Conservation (phyloP, 2,888 invertebrate genomes). For the Polymixis flavicincta region DNA sequence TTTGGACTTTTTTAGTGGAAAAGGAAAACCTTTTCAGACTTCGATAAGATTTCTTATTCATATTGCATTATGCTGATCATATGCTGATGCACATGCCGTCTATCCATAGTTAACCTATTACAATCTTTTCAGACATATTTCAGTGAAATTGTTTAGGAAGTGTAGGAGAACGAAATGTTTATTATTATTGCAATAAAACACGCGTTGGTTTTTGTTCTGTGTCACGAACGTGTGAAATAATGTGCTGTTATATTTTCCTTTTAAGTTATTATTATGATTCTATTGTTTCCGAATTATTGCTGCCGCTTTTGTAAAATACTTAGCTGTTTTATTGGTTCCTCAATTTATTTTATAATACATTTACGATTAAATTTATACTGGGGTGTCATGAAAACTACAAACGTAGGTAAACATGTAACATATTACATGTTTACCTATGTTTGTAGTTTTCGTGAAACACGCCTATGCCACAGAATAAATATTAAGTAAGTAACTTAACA, state of each 20-base stretch:
- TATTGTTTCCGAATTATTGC: conserved; percentile 23
- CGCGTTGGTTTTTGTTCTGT: conserved; percentile 51
- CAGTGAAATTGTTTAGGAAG: conserved; percentile 44
- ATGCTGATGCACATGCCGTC: background rate
- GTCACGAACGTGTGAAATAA: conserved; percentile 53
- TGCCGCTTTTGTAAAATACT: background rate
- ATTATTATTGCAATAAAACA: conserved; percentile 55
- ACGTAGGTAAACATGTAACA: too few species aligned
- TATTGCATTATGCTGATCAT: conserved; percentile 16
- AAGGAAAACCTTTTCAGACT: background rate
- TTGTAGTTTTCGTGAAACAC: too few species aligned
- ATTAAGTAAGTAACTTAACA: background rate
- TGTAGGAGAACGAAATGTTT: conserved; percentile 39
- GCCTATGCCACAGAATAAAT: background rate
- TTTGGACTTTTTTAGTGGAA: conserved; percentile 12
- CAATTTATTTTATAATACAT: background rate
- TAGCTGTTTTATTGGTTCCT: background rate
- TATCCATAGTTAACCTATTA: conserved; percentile 9
- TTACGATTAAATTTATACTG: too few species aligned
- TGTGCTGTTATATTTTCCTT: conserved; percentile 34
- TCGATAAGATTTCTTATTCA: conserved; percentile 15
- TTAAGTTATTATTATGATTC: conserved; percentile 24
- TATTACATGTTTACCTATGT: too few species aligned
- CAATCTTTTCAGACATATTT: conserved; percentile 40
- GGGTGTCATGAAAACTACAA: too few species aligned